Evolutionary conservation across 1,140 invertebrate genomes (phyloP).

Genomic region (Brachionus asplanchnoidis): DNA sequence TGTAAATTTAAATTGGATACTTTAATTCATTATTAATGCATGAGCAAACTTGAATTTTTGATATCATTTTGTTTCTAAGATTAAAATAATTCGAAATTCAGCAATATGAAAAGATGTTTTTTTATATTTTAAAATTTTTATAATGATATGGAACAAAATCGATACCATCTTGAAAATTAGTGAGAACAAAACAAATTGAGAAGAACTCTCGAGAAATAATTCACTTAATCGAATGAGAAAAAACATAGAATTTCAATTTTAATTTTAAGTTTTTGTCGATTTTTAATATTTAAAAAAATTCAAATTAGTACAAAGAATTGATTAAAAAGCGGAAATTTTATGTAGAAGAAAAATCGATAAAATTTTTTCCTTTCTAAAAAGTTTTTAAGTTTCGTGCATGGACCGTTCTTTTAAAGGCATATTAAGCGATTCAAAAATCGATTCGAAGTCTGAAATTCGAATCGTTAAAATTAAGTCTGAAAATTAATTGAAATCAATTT

Average conservation of each 20-base stretch:
- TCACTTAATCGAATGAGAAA: not conserved
- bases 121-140: not conserved
- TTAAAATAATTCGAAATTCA: not conserved
- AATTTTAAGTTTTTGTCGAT: conserved; percentile 9
- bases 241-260: not conserved
- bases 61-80: not conserved
- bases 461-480: not conserved
- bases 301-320: not conserved
- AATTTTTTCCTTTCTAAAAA: not conserved
- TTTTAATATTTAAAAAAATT: conserved; percentile 5
- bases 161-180: not conserved
- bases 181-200: conserved; percentile 10
- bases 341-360: not conserved
- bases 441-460: conserved; percentile 17
- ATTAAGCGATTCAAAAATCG: not conserved
- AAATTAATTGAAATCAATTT: conserved; percentile 21
- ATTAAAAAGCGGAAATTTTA: conserved; percentile 7
- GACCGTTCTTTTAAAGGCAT: not conserved
- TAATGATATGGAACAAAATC: conserved; percentile 4
- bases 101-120: not conserved
- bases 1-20: not conserved
- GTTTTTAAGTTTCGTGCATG: not conserved
- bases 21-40: not conserved
- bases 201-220: not conserved
- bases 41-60: not conserved